A percentile compares a stretch with the other conserved stretches of the same genome.
Evolutionary conservation across 1,140 invertebrate species (phyloP).

Genomic region (Drosophila watanabei): DNA sequence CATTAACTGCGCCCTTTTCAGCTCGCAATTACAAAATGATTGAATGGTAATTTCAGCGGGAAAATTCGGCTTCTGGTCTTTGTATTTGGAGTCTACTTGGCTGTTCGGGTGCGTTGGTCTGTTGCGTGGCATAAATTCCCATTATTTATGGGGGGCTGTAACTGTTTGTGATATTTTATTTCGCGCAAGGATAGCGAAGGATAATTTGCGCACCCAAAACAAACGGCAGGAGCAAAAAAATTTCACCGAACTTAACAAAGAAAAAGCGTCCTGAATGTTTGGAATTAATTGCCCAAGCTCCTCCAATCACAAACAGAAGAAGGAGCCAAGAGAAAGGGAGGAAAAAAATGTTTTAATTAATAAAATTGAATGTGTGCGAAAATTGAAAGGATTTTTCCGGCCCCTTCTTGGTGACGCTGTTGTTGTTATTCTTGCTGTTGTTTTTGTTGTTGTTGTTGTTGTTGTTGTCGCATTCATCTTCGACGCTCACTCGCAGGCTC

Average conservation of each 20-base stretch:
- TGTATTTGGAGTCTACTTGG: conserved; percentile 29
- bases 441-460: conserved; percentile 50
- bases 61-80: conserved; percentile 62
- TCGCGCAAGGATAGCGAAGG: conserved; percentile 75
- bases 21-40: conserved; percentile 82
- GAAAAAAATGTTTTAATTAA: conserved; percentile 84
- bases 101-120: conserved; percentile 7
- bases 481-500: conserved; percentile 72
- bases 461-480: conserved; percentile 71
- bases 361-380: conserved; percentile 84
- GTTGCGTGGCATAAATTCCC: conserved; percentile 80
- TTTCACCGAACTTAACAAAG: conserved; percentile 77
- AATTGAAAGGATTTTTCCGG: conserved; percentile 84
- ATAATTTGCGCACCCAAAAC: conserved; percentile 69
- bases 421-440: conserved; percentile 33
- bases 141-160: conserved; percentile 84
- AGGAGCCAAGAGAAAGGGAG: conserved; percentile 37
- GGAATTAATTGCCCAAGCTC: conserved; percentile 83
- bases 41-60: conserved; percentile 82
- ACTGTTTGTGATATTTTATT: conserved; percentile 85
- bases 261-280: conserved; percentile 83
- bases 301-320: conserved; percentile 66
- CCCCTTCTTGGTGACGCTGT: conserved; percentile 42
- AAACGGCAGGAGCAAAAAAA: conserved; percentile 25
- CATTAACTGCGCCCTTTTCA: conserved; percentile 4